A percentile compares a stretch with the other conserved stretches of the same genome.
Evolutionary conservation across 2,797 vertebrate genomes (phyloP).

Genomic region (Bradypus variegatus): DNA sequence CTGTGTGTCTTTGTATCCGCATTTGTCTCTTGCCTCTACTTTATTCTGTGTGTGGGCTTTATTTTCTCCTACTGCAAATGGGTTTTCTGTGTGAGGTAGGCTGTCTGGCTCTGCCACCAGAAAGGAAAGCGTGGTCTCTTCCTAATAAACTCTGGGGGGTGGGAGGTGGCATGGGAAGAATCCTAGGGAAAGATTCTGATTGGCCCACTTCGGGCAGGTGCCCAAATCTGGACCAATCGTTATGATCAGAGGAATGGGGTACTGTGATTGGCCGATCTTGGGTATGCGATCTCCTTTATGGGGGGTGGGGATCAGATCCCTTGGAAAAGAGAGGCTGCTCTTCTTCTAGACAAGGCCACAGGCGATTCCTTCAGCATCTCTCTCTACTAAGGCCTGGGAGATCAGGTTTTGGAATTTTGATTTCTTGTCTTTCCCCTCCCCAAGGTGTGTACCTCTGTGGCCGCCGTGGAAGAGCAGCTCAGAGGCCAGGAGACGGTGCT

Average conservation of each 20-base stretch:
- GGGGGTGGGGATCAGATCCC: neutral
- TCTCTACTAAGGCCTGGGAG: neutral
- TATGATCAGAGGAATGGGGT: neutral
- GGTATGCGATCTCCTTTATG: neutral
- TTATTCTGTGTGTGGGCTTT: neutral
- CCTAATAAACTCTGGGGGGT: neutral
- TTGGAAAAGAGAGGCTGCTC: neutral
- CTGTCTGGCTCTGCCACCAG: neutral
- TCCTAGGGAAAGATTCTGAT: neutral
- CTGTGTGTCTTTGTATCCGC: neutral
- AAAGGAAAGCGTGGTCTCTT: neutral
- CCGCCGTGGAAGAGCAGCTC: conserved; percentile 59
- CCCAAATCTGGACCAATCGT: neutral
- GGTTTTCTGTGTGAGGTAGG: neutral
- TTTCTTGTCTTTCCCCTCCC: conserved; percentile 2
- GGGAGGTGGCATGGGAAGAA: neutral
- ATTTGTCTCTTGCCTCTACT: neutral
- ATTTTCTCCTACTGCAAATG: neutral
- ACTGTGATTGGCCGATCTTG: neutral
- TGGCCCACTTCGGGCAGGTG: neutral
- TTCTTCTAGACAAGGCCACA: neutral
- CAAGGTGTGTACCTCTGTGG: conserved; percentile 69
- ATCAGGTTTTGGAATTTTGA: neutral
- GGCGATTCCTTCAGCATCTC: neutral
- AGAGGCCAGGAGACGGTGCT: conserved; percentile 21